Evolutionary conservation across 2,113 vertebrate species (phyloP), one percentile per base, ranked within the genome.

Genomic region (Ceratotherium simum): DNA sequence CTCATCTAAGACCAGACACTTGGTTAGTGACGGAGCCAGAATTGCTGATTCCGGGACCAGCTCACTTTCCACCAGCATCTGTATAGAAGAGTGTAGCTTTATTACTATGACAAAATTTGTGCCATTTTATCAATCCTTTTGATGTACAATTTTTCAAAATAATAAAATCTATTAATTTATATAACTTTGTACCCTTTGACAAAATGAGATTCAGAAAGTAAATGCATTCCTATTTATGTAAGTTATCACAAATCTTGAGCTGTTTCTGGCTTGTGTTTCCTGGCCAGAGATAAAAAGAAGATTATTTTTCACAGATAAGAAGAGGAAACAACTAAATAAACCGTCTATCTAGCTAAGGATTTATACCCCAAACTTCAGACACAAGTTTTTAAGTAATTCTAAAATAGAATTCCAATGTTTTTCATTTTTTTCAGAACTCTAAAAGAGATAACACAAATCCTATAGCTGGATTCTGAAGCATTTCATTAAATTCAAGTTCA

Each of bases 401-500:
- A 90, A 97, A 97, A 88, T 67, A 90, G 78, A 97, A 87, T 87
- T 83, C 27, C 18, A 64, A 4, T 39, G 14, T 16, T 54, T 21
- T 27, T 17, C 36, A 16, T 90, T 33, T 81, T 79, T 91, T 69
- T 62, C 42, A 90, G 12, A 54, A 42, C 70, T 75, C 31, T 83
- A 67, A 94, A 93, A 83, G 75, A 83, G 60, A 95, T 72, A 90
- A 62, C n/a, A 79, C 51, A 76, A n/a, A 67, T 95, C 46, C 9
- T 79, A 48, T 86, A 93, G 64, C 58, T 90, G 75, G 8, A 2
- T 87, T 87, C 56, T 7, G 21, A 96, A 97, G 84, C 88, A 56
- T 95, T 97, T 94, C 56, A 81, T 94, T 97, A 94, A 90, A 76
- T 86, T 86, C 46, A 80, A 86, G 75, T 94, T 96, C 62, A 83